phyloP scores from a whole-genome alignment of 2,888 invertebrate genomes.

The Cremastinae sp. region DNA sequence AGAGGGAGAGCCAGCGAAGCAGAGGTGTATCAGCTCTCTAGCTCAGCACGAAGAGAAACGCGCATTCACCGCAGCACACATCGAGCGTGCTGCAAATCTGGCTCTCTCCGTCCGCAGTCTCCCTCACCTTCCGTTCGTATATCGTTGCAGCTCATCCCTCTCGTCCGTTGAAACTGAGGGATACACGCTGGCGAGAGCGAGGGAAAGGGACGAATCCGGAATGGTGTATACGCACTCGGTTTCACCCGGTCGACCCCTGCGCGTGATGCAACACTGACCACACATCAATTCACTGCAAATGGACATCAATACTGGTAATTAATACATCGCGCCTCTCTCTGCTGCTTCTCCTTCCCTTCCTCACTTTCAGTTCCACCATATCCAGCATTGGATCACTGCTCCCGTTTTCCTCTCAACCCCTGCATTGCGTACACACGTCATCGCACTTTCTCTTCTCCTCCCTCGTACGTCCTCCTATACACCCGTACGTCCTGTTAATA shows the following conservation, averaged over 20 bases:
- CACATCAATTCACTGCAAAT: slow-evolving; percentile 81
- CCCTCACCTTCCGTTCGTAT: slow-evolving; percentile 35
- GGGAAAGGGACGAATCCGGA: slow-evolving; percentile 51
- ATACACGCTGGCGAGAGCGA: slow-evolving; percentile 39
- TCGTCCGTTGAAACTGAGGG: slow-evolving; percentile 57
- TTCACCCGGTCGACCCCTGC: slow-evolving; percentile 78
- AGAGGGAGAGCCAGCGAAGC: slow-evolving; percentile 39
- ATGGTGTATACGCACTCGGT: slow-evolving; percentile 71
- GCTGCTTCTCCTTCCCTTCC: slow-evolving; percentile 62
- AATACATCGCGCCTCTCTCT: slow-evolving; percentile 80
- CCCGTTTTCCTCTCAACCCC: slow-evolving; percentile 58
- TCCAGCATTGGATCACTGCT: slow-evolving; percentile 50
- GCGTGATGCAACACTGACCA: slow-evolving; percentile 80
- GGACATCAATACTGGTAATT: slow-evolving; percentile 81
- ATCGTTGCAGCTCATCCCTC: slow-evolving; percentile 72
- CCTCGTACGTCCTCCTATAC: slow-evolving; percentile 29
- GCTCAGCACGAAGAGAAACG: slow-evolving; percentile 58
- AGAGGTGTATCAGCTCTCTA: slow-evolving; percentile 38
- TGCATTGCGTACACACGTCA: slow-evolving; percentile 51
- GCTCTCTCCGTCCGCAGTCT: neutral
- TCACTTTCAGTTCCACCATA: slow-evolving; percentile 53
- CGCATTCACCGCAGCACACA: slow-evolving; percentile 59
- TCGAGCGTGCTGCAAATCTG: slow-evolving; percentile 54
- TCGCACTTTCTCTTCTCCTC: slow-evolving; percentile 59
- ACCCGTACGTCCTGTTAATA: slow-evolving; percentile 31